Evolutionary conservation across 2,888 invertebrate genomes (phyloP).

Genomic region (Acrobasis suavella): DNA sequence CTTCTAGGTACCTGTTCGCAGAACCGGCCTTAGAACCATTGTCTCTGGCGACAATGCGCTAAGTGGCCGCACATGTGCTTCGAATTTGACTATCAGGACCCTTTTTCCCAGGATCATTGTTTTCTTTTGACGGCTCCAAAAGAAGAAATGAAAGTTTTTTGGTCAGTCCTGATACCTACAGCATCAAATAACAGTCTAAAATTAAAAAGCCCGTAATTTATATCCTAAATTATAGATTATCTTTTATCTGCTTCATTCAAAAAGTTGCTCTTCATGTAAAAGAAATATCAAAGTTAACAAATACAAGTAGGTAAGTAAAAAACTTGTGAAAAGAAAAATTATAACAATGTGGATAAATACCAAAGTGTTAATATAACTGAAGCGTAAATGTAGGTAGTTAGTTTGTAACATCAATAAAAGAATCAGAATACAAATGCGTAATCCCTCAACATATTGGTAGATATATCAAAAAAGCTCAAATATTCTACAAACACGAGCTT

Average conservation of each 20-base stretch:
- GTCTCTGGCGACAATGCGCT: slow-evolving; percentile 47
- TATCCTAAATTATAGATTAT: background rate
- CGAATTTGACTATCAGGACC: slow-evolving; percentile 12
- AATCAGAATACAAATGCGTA: slow-evolving; percentile 21
- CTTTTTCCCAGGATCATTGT: slow-evolving; percentile 1
- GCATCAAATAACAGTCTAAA: no score
- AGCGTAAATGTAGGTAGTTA: background rate
- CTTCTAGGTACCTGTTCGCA: slow-evolving; percentile 53
- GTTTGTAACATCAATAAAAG: slow-evolving; percentile 26
- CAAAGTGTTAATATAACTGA: background rate
- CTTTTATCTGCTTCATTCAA: background rate
- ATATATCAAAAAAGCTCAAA: slow-evolving; percentile 43
- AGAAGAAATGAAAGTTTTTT: background rate
- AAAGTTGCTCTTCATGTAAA: background rate
- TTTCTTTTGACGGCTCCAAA: background rate
- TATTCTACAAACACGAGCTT: slow-evolving; percentile 66
- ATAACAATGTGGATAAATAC: background rate
- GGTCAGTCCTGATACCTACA: no score
- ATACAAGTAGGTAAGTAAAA: background rate
- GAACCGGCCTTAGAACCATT: slow-evolving; percentile 48
- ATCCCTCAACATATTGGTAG: slow-evolving; percentile 23
- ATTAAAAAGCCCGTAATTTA: no score
- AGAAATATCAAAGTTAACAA: background rate
- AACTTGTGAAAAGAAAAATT: background rate
- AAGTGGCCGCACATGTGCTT: slow-evolving; percentile 67